Evolutionary conservation across 1,140 invertebrate species (phyloP).

Genomic region (Sycophila sp.): DNA sequence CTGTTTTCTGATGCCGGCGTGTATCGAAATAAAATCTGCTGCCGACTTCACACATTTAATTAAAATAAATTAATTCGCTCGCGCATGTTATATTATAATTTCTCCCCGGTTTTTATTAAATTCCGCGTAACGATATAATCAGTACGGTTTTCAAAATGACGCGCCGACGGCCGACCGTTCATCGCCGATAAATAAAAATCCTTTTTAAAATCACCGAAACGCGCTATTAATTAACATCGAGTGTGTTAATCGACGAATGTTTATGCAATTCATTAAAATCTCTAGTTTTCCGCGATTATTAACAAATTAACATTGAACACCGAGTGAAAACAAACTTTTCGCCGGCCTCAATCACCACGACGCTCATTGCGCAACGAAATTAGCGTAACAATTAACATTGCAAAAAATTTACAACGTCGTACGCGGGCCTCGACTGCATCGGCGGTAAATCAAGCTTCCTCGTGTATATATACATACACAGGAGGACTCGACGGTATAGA

Average conservation of each 20-base stretch:
- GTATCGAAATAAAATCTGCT: conserved; percentile 5
- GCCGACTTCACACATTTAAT: conserved; percentile 6
- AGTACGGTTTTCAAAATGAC: too few species aligned
- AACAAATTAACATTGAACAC: too few species aligned
- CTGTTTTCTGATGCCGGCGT: not conserved
- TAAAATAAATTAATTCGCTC: conserved; percentile 19
- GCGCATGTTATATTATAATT: not conserved
- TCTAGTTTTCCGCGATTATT: too few species aligned
- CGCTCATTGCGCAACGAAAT: not conserved
- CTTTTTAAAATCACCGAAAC: too few species aligned
- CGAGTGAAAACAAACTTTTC: too few species aligned
- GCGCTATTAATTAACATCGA: too few species aligned
- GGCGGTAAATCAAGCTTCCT: not conserved
- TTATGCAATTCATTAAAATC: too few species aligned
- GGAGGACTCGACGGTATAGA: too few species aligned
- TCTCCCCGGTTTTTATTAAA: not conserved
- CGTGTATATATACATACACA: not conserved
- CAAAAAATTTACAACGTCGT: conserved; percentile 9
- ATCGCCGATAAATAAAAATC: too few species aligned
- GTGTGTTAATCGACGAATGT: too few species aligned
- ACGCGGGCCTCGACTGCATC: not conserved
- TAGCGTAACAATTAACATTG: conserved; percentile 2
- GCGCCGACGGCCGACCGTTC: too few species aligned
- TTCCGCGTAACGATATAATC: not conserved
- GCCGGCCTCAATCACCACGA: too few species aligned